phyloP scores from a whole-genome alignment of 2,797 vertebrate genomes.

The Labroides dimidiatus region DNA sequence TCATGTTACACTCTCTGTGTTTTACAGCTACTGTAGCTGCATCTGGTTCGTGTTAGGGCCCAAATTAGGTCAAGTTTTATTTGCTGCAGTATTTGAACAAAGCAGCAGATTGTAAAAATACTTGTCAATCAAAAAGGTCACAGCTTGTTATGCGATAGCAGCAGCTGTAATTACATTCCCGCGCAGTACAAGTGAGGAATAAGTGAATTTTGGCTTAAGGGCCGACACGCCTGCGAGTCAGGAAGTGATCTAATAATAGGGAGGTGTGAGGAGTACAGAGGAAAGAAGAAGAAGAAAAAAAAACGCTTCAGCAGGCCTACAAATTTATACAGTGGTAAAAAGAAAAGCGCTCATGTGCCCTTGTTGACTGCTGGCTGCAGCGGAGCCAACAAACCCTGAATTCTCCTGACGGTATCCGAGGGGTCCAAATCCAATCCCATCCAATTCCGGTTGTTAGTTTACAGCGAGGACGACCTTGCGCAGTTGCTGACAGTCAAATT shows the following conservation, averaged over 20 bases:
- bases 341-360: constrained; percentile 48
- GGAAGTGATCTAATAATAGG: constrained; percentile 60
- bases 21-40: neutral
- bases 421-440: constrained; percentile 55
- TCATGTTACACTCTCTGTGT: constrained; percentile 21
- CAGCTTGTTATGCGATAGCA: constrained; percentile 14
- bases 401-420: constrained; percentile 60
- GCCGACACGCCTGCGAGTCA: constrained; percentile 39
- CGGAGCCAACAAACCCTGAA: constrained; percentile 64
- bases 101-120: constrained; percentile 37
- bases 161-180: constrained; percentile 45
- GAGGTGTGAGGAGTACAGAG: constrained; percentile 51
- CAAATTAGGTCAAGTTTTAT: constrained; percentile 14
- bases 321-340: constrained; percentile 39
- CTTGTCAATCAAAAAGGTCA: constrained; percentile 49
- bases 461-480: constrained; percentile 57
- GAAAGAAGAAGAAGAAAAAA: constrained; percentile 18
- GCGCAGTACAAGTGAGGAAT: constrained; percentile 21
- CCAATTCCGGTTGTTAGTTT: constrained; percentile 57
- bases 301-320: constrained; percentile 31
- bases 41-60: constrained; percentile 24
- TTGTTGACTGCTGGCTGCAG: constrained; percentile 52
- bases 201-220: constrained; percentile 49
- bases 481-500: constrained; percentile 56
- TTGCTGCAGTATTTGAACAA: constrained; percentile 19